Conservation (phyloP, 2,113 vertebrate species). For the Tretioscincus oriximinensis region DNA sequence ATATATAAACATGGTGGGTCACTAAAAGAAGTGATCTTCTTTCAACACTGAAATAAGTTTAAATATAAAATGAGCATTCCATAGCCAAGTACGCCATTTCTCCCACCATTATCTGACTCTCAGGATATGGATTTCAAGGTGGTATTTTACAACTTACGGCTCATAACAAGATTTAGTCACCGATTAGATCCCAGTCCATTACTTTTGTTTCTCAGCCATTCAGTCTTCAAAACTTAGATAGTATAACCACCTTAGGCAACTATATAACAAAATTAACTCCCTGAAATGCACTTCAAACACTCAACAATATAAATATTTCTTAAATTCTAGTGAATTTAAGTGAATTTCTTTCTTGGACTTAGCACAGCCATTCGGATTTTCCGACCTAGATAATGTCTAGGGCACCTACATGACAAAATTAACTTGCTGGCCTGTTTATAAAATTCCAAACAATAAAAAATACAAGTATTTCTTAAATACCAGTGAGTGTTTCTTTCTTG, state of each 20-base stretch:
- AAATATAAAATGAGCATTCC: too few relatives aligned
- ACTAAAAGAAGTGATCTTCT: too few relatives aligned
- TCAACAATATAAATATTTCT: constrained; percentile 55
- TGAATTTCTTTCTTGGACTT: constrained; percentile 98
- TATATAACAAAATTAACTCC: neutral
- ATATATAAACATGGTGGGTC: too few relatives aligned
- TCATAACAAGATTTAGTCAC: too few relatives aligned
- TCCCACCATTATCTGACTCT: too few relatives aligned
- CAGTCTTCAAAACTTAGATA: too few relatives aligned
- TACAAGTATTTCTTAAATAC: constrained; percentile 75
- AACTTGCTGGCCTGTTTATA: neutral
- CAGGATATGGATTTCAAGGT: too few relatives aligned
- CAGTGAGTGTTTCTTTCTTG: constrained; percentile 98
- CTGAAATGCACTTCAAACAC: neutral
- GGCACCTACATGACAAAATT: neutral
- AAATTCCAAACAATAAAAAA: constrained; percentile 21
- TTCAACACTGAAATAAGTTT: too few relatives aligned
- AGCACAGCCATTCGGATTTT: constrained; percentile 71
- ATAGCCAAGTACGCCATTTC: too few relatives aligned
- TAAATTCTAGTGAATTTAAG: constrained; percentile 93
- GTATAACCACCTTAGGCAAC: neutral
- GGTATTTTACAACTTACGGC: too few relatives aligned
- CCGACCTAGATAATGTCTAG: too few relatives aligned
- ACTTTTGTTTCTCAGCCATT: neutral
- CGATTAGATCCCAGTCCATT: neutral